Evolutionary conservation across 1,140 invertebrate species (phyloP).

Genomic region (Trachelipus rathkii): DNA sequence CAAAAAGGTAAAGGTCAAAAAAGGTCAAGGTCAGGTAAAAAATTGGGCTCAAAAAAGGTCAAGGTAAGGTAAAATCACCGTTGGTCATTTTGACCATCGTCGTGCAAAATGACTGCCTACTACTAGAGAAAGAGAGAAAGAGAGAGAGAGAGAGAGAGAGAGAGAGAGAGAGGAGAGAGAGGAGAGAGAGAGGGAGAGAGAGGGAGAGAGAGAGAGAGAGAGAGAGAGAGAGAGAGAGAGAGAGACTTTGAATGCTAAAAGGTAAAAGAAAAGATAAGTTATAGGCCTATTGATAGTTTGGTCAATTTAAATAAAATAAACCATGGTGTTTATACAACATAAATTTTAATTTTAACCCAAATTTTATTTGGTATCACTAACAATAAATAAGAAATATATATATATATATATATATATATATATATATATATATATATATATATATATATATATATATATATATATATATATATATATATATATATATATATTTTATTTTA

Average conservation of each 20-base stretch:
- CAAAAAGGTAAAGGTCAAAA: too few relatives aligned
- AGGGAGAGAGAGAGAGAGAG: neutral
- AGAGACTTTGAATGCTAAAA: neutral
- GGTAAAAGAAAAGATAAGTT: neutral
- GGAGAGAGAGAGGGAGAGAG: neutral
- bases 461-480: too few relatives aligned
- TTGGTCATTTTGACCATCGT: too few relatives aligned
- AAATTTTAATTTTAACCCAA: neutral
- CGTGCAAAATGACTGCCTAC: neutral
- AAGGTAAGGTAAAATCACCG: too few relatives aligned
- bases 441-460: too few relatives aligned
- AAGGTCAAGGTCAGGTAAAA: too few relatives aligned
- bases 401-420: too few relatives aligned
- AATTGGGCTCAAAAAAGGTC: too few relatives aligned
- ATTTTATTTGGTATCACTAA: too few relatives aligned
- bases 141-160: neutral
- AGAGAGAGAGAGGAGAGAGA: neutral
- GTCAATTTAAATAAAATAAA: neutral
- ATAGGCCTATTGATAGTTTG: neutral
- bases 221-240: conserved; percentile 11
- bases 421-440: too few relatives aligned
- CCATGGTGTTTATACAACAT: neutral
- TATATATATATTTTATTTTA: too few relatives aligned
- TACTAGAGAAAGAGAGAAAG: neutral
- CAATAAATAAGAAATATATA: neutral